phyloP scores from a whole-genome alignment of 2,797 vertebrate genomes.

The Tauraco hartlaubi region DNA sequence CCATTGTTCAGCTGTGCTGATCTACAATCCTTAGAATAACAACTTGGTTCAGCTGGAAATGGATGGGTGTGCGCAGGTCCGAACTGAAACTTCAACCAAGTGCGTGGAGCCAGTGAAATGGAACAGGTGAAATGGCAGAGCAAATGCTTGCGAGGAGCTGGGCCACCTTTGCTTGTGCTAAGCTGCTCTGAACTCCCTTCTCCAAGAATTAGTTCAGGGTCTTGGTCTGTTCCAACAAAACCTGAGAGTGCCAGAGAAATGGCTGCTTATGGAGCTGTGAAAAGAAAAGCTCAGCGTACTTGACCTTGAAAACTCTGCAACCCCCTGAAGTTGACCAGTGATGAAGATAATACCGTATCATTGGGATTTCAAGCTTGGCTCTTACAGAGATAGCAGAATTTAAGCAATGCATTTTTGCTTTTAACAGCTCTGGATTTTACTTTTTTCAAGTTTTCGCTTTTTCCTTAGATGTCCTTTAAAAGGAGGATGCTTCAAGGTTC shows the following conservation, averaged over 20 bases:
- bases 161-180: not conserved
- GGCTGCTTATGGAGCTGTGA: not conserved
- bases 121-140: not conserved
- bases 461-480: not conserved
- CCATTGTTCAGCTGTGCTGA: not conserved
- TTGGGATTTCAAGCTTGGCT: not conserved
- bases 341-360: not conserved
- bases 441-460: not conserved
- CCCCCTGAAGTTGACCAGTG: not conserved
- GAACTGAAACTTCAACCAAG: not conserved
- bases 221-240: not conserved
- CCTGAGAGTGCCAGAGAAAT: not conserved
- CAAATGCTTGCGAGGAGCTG: not conserved
- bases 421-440: not conserved
- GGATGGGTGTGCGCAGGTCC: not conserved
- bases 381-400: not conserved
- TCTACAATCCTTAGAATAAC: not conserved
- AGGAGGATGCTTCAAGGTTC: not conserved
- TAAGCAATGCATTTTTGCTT: not conserved
- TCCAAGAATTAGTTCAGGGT: not conserved
- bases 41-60: constrained; percentile 11
- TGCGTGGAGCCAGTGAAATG: not conserved
- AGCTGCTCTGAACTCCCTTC: not conserved
- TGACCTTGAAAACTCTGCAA: not conserved
- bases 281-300: not conserved